Base-by-base conservation (phyloP, 2,888 invertebrate species). In the Bruchidius siliquastri region DNA sequence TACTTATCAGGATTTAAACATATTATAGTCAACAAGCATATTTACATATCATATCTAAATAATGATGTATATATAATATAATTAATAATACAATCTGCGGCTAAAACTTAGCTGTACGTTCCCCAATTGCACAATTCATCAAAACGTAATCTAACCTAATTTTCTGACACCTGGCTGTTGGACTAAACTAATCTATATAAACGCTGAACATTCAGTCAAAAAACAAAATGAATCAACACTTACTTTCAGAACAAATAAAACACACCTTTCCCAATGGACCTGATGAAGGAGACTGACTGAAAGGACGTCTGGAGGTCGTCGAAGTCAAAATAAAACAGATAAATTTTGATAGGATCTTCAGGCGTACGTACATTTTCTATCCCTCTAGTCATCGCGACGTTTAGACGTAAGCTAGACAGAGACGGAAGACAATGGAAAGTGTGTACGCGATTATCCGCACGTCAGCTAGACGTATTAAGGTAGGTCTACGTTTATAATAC, bases 231-330 rank as follows among this genome's bases (percentile, higher is more conserved):
- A 49, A 49, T 49, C 49, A 22, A 74, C 74, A 72, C 22, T 49
- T 71, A 66, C 20, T 72, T 74, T 69, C 20, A 26, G 49, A 21
- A n/a, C 22, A 70, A 20, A 20, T 2, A 18, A 69, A 68, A 70
- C 70, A 69, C 73, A 30, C 73, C 73, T 22, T 71, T 22, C 4
- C 67, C 18, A 10, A 2, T 49, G 26, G 49, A 69, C 18, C 30
- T 21, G 71, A 68, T 72, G 74, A 30, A 49, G 75, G 72, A 70
- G 72, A 73, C 73, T 76, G 70, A 69, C 66, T 26, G 67, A 76
- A 72, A 76, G 76, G 76, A 74, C 76, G 71, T 18, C 71, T 72
- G 67, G 72, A 76, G 76, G 76, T 74, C 76, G 74, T 70, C 21
- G 68, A 73, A 76, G 76, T 76, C 75, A 74, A 73, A 75, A 75